A percentile compares a stretch with the other conserved stretches of the same genome.
Conservation (phyloP, 2,113 vertebrate species). For the Todiramphus saurophagus region DNA sequence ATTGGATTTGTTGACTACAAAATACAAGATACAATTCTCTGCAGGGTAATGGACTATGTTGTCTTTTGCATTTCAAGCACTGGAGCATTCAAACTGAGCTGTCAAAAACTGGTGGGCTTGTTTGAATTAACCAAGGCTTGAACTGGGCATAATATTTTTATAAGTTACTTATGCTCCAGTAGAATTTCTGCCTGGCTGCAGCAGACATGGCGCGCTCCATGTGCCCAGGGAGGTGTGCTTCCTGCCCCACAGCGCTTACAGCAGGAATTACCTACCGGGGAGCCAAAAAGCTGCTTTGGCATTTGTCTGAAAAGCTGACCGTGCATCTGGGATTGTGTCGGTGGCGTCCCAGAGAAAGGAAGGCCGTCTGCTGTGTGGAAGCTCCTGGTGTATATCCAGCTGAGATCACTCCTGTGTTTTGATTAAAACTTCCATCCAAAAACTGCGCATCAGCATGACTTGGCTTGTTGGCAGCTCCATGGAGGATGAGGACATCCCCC, state of each 20-base stretch:
- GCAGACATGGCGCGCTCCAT: fast-evolving
- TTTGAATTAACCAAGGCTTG: slow-evolving; percentile 13
- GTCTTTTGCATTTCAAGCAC: slow-evolving; percentile 55
- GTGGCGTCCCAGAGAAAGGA: background rate
- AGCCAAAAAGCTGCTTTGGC: background rate
- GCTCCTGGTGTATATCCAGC: background rate
- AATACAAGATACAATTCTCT: slow-evolving; percentile 29
- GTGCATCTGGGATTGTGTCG: background rate
- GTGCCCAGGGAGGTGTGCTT: background rate
- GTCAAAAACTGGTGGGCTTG: slow-evolving; percentile 15
- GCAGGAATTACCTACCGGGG: background rate
- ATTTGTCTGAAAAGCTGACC: background rate
- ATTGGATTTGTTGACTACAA: slow-evolving; percentile 37
- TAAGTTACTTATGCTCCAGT: background rate
- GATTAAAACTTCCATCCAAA: background rate
- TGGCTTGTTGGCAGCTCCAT: background rate
- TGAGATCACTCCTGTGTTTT: background rate
- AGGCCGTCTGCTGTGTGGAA: background rate
- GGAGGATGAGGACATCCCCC: background rate
- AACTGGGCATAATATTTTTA: background rate
- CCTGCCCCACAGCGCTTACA: background rate
- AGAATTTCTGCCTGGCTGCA: background rate
- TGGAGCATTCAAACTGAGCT: slow-evolving; percentile 23
- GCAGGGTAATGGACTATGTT: slow-evolving; percentile 41
- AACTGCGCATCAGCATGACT: background rate